Evolutionary conservation across 2,888 invertebrate species (phyloP), one percentile per base, ranked within the genome.

Genomic region (Lissonota sp.): DNA sequence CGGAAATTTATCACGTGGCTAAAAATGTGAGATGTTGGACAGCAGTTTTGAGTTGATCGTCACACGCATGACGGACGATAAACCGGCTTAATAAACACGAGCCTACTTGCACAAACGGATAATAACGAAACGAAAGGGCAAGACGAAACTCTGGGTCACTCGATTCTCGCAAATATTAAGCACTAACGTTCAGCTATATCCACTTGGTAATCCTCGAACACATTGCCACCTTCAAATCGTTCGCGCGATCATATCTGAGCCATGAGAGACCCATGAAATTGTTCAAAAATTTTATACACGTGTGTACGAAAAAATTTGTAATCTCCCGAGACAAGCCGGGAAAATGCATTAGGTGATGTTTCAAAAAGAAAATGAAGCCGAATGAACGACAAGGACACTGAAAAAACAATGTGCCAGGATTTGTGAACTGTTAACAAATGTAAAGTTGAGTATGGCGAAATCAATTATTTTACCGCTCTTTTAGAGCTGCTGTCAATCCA

Each of bases 211-310:
- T 84, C 86, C 80, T 72, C 91, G 92, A 92, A 92, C 92, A 92
- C 92, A 86, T 88, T 94, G 94, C 94, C 94, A 94, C 94, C 94
- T 90, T 94, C 94, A 94, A 94, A 94, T 93, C 93, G 91, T 91
- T 93, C 89, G 90, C 89, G 84, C 81, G 63, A 94, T 94, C 94
- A 94, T 94, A 94, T 94, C 94, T 94, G 94, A 94, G 94, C 94
- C 94, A 94, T 92, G 86, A 87, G 90, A 91, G 91, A 92, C 93
- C 93, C 90, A 89, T 88, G 88, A 90, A 90, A 83, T 70, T 79
- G 14, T 14, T 14, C 16, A 46, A 60, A 8, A 53, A 7, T 6
- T 53, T 53, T 7, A 14, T 53, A 44, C 58, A 44, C 49, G 69
- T 78, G n/a, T 26, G 26, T 12, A 42, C 12, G 8, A 67, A 53